These are phyloP conservation scores for Pterocles gutturalis DNA, from an alignment of 2,113 vertebrate species.

Conservation along the genomic window DNA sequence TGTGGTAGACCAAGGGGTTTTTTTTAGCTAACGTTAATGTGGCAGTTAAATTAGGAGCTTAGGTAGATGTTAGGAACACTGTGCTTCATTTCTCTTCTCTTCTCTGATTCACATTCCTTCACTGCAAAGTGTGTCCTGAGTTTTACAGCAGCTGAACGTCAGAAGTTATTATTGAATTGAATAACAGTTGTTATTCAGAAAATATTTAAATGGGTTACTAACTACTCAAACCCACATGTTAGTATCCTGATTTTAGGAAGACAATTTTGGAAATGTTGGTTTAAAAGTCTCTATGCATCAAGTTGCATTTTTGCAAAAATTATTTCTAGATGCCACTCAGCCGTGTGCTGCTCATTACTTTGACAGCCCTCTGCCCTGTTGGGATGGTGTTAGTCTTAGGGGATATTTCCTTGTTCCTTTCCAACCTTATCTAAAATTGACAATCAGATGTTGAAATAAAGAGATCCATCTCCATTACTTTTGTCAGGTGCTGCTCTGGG, in stretches of 20 bases:
- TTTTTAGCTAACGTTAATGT: not conserved
- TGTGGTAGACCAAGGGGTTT: not conserved
- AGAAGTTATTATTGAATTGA: not conserved
- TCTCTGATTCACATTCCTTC: not conserved
- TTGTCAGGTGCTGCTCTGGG: not conserved
- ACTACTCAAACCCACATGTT: not conserved
- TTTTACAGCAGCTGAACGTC: not conserved
- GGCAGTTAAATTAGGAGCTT: not conserved
- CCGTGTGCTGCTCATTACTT: not conserved
- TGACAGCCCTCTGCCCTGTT: not conserved
- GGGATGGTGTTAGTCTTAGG: not conserved
- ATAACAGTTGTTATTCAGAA: not conserved
- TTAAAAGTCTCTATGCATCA: not conserved
- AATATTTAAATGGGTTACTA: not conserved
- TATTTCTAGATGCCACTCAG: not conserved
- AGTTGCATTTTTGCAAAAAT: not conserved
- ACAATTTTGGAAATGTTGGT: not conserved
- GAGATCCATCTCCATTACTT: not conserved
- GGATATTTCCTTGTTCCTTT: not conserved
- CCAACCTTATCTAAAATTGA: not conserved
- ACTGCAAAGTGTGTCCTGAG: not conserved
- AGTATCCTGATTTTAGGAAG: not conserved
- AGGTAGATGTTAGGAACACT: not conserved
- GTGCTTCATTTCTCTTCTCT: not conserved
- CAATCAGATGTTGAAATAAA: not conserved